A percentile compares a stretch with the other conserved stretches of the same genome.
phyloP scores from a whole-genome alignment of 2,797 vertebrate genomes.

The Chelmon rostratus region DNA sequence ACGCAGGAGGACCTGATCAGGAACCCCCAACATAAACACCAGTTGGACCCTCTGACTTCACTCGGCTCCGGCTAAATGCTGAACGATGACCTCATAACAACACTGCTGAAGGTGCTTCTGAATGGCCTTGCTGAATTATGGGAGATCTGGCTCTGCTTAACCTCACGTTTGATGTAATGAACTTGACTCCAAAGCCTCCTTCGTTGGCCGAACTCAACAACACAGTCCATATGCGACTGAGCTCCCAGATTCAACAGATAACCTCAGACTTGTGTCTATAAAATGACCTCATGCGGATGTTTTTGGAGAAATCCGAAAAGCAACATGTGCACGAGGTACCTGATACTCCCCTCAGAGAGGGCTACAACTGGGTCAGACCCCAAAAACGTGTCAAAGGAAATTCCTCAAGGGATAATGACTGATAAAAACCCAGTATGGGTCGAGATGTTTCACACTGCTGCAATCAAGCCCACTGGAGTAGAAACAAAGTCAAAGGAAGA shows the following conservation, averaged over 20 bases:
- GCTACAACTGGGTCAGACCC: conserved; percentile 35
- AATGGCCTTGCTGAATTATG: conserved; percentile 35
- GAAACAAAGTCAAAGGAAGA: conserved; percentile 22
- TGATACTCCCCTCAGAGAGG: conserved; percentile 31
- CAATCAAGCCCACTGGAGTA: conserved; percentile 9
- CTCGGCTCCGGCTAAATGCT: conserved; percentile 22
- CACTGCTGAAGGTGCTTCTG: conserved; percentile 47
- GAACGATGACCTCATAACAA: conserved; percentile 66
- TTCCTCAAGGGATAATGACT: background rate
- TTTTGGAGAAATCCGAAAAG: conserved; percentile 34
- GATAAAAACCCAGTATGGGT: conserved; percentile 12
- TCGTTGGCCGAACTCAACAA: conserved; percentile 32
- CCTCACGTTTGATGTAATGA: conserved; percentile 46
- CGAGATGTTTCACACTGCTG: conserved; percentile 15
- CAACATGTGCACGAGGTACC: conserved; percentile 30
- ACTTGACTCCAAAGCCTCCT: conserved; percentile 26
- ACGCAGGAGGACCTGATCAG: conserved; percentile 6
- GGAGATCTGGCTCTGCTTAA: conserved; percentile 56
- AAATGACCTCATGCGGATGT: conserved; percentile 43
- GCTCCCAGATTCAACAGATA: conserved; percentile 26
- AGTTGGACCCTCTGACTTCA: conserved; percentile 41
- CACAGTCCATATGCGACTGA: conserved; percentile 39
- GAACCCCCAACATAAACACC: conserved; percentile 33
- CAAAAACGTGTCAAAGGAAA: conserved; percentile 46
- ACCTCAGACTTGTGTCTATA: background rate